These are phyloP conservation scores for Siphamia tubifer DNA, from an alignment of 2,113 vertebrate genomes.

Conservation along the genomic window DNA sequence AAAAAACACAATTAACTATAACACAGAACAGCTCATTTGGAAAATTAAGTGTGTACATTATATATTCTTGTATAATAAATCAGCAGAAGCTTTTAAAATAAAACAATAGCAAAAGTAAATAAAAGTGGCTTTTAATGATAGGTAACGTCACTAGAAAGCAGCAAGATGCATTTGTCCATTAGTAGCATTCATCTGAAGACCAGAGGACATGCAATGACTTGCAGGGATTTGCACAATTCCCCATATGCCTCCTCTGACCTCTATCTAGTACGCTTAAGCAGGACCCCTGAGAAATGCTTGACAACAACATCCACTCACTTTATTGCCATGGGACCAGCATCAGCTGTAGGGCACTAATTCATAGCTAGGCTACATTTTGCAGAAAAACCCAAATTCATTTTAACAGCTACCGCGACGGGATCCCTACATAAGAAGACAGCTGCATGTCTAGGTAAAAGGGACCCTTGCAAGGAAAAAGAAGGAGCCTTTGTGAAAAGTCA, in stretches of 20 bases:
- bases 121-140: not conserved
- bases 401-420: not conserved
- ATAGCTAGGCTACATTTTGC: conserved; percentile 21
- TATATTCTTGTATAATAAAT: not conserved
- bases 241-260: conserved; percentile 50
- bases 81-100: conserved; percentile 1
- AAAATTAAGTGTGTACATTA: not conserved
- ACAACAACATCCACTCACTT: conserved; percentile 50
- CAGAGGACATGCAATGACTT: conserved; percentile 42
- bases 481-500: conserved; percentile 19
- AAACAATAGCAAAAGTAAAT: conserved; percentile 9
- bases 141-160: conserved; percentile 9
- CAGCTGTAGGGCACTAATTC: conserved; percentile 42
- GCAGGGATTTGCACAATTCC: conserved; percentile 53
- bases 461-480: not conserved
- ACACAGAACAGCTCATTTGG: not conserved
- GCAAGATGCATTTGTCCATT: conserved; percentile 8
- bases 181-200: conserved; percentile 12
- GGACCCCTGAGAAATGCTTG: conserved; percentile 47
- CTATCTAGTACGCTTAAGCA: conserved; percentile 44
- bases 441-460: not conserved
- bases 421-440: not conserved
- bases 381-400: conserved; percentile 19
- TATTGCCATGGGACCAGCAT: conserved; percentile 30
- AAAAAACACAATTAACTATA: not conserved